These are phyloP conservation scores for Masnerella sp. DNA, from an alignment of 2,888 invertebrate genomes.

Conservation along the genomic window DNA sequence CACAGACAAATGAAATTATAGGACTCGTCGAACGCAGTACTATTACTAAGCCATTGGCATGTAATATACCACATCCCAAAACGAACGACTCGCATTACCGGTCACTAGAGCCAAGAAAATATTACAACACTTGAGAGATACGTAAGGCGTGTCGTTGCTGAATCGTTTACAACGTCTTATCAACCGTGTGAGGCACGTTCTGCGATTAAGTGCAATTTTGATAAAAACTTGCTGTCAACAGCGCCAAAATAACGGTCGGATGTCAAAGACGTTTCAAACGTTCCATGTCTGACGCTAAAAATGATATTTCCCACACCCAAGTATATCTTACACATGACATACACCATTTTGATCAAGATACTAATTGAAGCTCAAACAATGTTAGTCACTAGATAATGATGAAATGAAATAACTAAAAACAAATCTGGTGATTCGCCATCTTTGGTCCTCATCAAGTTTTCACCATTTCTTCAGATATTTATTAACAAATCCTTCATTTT, in stretches of 20 bases:
- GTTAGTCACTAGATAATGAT: constrained; percentile 78
- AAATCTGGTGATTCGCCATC: constrained; percentile 71
- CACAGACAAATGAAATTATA: constrained; percentile 68
- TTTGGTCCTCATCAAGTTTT: constrained; percentile 67
- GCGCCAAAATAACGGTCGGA: constrained; percentile 4
- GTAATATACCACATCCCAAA: constrained; percentile 73
- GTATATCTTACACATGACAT: constrained; percentile 78
- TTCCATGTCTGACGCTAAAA: constrained; percentile 64
- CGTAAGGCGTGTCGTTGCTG: constrained; percentile 63
- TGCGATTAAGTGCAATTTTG: no score
- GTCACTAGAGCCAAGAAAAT: constrained; percentile 60
- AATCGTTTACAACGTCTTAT: constrained; percentile 62
- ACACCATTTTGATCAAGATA: constrained; percentile 77
- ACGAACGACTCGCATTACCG: constrained; percentile 62
- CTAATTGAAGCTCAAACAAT: constrained; percentile 78
- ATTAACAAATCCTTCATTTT: neutral
- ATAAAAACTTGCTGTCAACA: no score
- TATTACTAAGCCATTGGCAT: constrained; percentile 71
- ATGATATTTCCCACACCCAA: constrained; percentile 76
- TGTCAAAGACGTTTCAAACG: constrained; percentile 61
- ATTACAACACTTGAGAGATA: constrained; percentile 55
- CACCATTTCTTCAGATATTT: neutral
- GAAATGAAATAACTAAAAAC: constrained; percentile 73
- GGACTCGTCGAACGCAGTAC: constrained; percentile 38
- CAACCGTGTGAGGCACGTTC: constrained; percentile 2